phyloP scores from a whole-genome alignment of 2,797 vertebrate species.

The Heteromormyrus szaboi region DNA sequence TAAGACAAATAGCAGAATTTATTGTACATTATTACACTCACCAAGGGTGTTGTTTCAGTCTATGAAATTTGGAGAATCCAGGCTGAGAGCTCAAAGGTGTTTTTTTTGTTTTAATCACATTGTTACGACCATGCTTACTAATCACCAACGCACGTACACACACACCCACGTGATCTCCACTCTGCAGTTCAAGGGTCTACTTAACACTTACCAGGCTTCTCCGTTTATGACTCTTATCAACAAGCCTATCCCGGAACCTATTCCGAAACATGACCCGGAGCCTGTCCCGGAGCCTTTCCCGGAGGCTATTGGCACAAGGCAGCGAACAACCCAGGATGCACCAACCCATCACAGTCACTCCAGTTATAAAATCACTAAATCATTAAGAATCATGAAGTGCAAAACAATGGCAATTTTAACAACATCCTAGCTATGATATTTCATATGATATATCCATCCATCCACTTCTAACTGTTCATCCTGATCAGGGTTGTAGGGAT shows the following conservation, averaged over 20 bases:
- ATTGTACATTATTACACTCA: constrained; percentile 4
- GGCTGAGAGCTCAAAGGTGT: not conserved
- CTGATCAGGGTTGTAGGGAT: not conserved
- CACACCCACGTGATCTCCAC: not conserved
- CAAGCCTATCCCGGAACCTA: too few species aligned
- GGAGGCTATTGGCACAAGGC: not conserved
- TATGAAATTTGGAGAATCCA: not conserved
- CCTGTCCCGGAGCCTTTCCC: too few species aligned
- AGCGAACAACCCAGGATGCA: not conserved
- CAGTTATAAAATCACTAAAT: not conserved
- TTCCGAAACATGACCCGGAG: too few species aligned
- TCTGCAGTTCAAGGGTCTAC: constrained; percentile 2
- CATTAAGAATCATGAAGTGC: not conserved
- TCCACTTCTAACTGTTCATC: not conserved
- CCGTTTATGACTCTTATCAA: not conserved
- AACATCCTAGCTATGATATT: not conserved
- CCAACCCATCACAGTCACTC: not conserved
- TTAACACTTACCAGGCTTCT: not conserved
- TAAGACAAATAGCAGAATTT: not conserved
- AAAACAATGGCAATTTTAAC: not conserved
- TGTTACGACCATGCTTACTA: not conserved
- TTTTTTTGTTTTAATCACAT: not conserved
- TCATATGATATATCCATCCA: not conserved
- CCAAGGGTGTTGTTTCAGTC: constrained; percentile 3
- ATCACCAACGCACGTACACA: not conserved